Conservation (phyloP, 2,113 vertebrate species). For the Hippocampus guttulatus region DNA sequence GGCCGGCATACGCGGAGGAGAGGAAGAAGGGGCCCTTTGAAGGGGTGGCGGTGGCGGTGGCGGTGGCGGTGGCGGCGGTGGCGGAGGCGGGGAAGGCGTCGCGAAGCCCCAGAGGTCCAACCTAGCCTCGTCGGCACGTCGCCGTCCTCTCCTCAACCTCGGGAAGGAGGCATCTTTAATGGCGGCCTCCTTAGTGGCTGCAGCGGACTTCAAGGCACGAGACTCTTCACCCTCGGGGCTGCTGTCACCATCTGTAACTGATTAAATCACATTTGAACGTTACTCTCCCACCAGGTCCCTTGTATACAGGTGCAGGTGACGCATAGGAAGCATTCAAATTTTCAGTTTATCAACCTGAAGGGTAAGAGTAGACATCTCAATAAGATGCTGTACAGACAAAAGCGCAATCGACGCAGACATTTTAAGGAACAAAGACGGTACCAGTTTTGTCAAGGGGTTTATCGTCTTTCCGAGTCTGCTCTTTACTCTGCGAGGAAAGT, state of each 20-base stretch:
- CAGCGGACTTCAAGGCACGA: constrained; percentile 28
- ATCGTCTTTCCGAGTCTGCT: constrained; percentile 49
- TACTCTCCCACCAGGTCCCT: constrained; percentile 20
- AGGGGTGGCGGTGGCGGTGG: constrained; percentile 28
- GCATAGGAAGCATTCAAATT: background rate
- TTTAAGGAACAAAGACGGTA: background rate
- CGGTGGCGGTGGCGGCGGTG: constrained; percentile 50
- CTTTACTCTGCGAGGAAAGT: constrained; percentile 38
- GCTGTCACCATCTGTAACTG: constrained; percentile 50
- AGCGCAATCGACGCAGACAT: background rate
- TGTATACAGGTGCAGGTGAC: constrained; percentile 14
- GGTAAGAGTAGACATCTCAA: background rate
- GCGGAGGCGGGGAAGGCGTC: constrained; percentile 62
- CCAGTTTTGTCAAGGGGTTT: constrained; percentile 34
- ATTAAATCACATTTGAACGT: constrained; percentile 35
- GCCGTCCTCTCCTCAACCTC: constrained; percentile 66
- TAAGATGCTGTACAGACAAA: background rate
- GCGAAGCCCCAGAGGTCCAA: constrained; percentile 73
- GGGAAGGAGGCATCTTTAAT: constrained; percentile 50
- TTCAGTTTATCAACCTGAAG: too few species aligned
- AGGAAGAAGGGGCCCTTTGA: constrained; percentile 13
- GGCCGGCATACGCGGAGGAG: constrained; percentile 30
- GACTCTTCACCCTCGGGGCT: constrained; percentile 34
- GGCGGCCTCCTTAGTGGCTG: constrained; percentile 47
- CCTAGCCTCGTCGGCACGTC: constrained; percentile 67